Percentiles rank a stretch among this genome's conserved stretches.
Conservation (phyloP, 2,797 vertebrate species). For the Argentina silus region DNA sequence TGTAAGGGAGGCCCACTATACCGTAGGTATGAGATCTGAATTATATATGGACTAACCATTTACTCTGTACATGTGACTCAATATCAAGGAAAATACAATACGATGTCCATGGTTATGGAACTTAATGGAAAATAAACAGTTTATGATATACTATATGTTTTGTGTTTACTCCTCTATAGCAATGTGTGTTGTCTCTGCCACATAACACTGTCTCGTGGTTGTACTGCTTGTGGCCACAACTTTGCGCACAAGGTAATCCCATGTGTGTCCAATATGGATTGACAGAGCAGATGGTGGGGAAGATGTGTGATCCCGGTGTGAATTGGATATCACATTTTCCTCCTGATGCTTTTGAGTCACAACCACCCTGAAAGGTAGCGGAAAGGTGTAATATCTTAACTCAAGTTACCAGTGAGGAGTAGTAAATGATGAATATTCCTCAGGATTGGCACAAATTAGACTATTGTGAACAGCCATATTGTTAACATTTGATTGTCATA, state of each 20-base stretch:
- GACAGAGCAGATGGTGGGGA: background rate
- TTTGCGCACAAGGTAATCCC: background rate
- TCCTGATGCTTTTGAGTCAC: background rate
- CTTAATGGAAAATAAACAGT: too few relatives aligned
- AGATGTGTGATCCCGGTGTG: background rate
- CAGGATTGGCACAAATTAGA: too few relatives aligned
- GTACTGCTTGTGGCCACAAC: background rate
- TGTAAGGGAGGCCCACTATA: too few relatives aligned
- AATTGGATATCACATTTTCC: background rate
- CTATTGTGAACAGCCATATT: too few relatives aligned
- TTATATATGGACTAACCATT: too few relatives aligned
- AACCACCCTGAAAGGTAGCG: background rate
- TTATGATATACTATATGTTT: background rate
- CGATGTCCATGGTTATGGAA: background rate
- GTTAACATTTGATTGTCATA: too few relatives aligned
- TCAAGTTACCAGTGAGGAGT: too few relatives aligned
- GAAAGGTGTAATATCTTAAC: too few relatives aligned
- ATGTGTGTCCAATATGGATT: background rate
- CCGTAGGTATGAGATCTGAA: too few relatives aligned
- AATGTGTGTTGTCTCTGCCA: background rate
- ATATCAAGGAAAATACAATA: background rate
- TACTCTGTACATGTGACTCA: too few relatives aligned
- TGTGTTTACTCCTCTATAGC: too few relatives aligned
- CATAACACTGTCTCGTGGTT: background rate
- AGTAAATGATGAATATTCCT: too few relatives aligned